Evolutionary conservation across 2,888 invertebrate genomes (phyloP).

Genomic region (Heliothis peltigera): DNA sequence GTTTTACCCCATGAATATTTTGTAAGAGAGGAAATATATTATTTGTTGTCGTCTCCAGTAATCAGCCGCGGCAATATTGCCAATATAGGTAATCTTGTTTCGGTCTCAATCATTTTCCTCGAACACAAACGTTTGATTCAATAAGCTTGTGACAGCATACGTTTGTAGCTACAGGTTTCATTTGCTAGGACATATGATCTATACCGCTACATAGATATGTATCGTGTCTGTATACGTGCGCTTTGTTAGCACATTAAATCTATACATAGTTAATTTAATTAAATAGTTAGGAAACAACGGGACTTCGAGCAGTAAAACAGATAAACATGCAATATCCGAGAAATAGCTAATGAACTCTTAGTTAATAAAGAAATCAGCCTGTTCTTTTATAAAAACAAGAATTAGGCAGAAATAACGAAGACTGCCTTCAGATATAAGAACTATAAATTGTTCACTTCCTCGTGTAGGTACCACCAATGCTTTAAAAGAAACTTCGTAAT

Average conservation of each 20-base stretch:
- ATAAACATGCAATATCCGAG: slow-evolving; percentile 29
- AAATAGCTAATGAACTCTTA: slow-evolving; percentile 20
- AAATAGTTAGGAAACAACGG: slow-evolving; percentile 23
- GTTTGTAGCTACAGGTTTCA: slow-evolving; percentile 30
- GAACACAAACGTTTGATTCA: slow-evolving; percentile 57
- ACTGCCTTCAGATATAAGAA: neutral
- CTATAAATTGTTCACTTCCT: neutral
- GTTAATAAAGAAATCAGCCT: slow-evolving; percentile 8
- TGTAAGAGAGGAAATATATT: slow-evolving; percentile 44
- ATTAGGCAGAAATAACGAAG: neutral
- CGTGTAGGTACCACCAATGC: neutral
- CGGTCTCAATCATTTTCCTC: slow-evolving; percentile 60
- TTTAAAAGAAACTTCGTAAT: no score
- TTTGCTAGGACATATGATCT: slow-evolving; percentile 31
- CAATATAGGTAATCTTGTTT: slow-evolving; percentile 63
- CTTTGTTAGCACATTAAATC: neutral
- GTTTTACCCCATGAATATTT: slow-evolving; percentile 49
- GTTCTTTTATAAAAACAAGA: neutral
- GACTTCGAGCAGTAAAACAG: neutral
- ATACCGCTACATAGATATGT: neutral
- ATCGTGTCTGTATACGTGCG: neutral
- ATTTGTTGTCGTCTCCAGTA: slow-evolving; percentile 50
- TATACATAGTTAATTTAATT: slow-evolving; percentile 7
- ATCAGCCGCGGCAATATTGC: slow-evolving; percentile 62
- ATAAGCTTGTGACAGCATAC: slow-evolving; percentile 57